Base-by-base conservation (phyloP, 2,113 vertebrate genomes). In the Nycticryphes semicollaris region DNA sequence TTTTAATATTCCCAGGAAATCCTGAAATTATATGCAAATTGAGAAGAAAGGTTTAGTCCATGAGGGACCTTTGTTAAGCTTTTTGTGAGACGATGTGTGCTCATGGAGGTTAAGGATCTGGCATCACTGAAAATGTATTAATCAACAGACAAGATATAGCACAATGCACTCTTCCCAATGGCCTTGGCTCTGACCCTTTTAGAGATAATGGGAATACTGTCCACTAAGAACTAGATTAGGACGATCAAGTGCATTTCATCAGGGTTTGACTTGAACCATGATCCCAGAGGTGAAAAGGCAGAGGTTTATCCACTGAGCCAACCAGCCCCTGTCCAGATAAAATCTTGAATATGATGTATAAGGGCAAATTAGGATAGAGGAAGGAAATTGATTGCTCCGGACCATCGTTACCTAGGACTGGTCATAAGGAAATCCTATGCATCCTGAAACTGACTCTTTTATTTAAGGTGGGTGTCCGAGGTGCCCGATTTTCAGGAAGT, bases 141-240 rank as follows among this genome's bases (percentile, higher is more conserved):
- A 97, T 97, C 97, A 97, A 91, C 84, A 90, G 96, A 88, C 54
- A 97, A 97, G 96, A 95, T 97, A 84, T 72, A 97, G 94, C 95
- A 91, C 93, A 93, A 92, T 94, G 94, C 96, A 94, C 95, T 96
- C 97, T 96, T 96, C 82, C 89, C 94, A 93, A 84, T 77, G 96
- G 97, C 97, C 97, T 97, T 97, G 94, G 94, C 96, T 95, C 78
- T 97, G 97, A 97, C 97, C 97, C 97, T 97, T 97, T 97, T 97
- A 97, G 88, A 95, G 96, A 95, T 97, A 97, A 97, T 97, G 96
- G 97, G 96, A 97, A 96, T 97, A 94, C 97, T 97, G 97, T 96
- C 97, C 97, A 97, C 97, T 97, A 96, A 94, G 95, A 97, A 97
- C 95, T 95, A 97, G 97, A 97, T 97, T 97, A 97, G 94, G 96